Evolutionary conservation across 2,888 invertebrate species (phyloP), one percentile per base, ranked within the genome.

Genomic region (Baronia brevicornis): DNA sequence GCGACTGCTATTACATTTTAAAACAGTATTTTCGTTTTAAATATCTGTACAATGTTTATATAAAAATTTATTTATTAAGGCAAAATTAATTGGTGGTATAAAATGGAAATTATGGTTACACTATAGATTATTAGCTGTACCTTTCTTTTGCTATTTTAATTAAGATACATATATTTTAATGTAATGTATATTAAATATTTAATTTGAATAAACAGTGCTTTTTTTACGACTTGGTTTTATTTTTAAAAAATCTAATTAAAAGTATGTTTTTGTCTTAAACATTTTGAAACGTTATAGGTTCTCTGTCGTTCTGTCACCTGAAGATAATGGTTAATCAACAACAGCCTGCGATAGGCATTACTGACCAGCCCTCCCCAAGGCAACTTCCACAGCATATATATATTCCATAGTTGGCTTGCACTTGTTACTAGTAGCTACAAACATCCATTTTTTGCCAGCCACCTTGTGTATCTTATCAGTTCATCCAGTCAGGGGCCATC

Each of bases 161-260:
- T 82, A 77, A 80, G 78, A 72, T 71, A 71, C n/a, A n/a, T 74
- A 74, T 80, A 77, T 80, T 78, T 79, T 79, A 82, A 72, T 82
- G 82, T 84, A 82, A 82, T 79, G 80, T 82, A 82, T 71, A 66
- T 61, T 71, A 51, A 48, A 51, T 55, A 80, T 82, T 79, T 84
- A 80, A 82, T 82, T 84, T 80, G 75, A 84, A 79, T 84, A 82
- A 84, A 82, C 66, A 67, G 67, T 75, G 84, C 82, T 84, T 84
- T 84, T 84, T 70, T 78, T 64, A 53, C 44, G 38, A 17, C 20
- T 30, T 35, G 38, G 43, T 41, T 49, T 48, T 46, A 29, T 44
- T 53, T 46, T 36, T 36, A 28, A 35, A 34, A 25, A n/a, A n/a
- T n/a, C n/a, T n/a, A n/a, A n/a, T n/a, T n/a, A n/a, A n/a, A n/a